Conservation (phyloP, 2,797 vertebrate species). For the Meda fulgida region DNA sequence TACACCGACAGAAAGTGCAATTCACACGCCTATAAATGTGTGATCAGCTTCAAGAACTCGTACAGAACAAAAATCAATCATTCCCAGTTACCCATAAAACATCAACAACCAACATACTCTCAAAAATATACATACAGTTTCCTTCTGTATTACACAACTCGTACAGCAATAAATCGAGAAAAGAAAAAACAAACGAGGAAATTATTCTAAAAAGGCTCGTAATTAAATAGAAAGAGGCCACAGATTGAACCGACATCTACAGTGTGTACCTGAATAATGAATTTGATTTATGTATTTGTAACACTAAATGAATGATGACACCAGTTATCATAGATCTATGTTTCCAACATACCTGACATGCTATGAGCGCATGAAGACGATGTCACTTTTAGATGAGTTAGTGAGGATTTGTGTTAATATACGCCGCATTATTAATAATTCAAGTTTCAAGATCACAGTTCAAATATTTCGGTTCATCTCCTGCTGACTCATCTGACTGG, state of each 20-base stretch:
- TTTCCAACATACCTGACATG: slow-evolving; percentile 19
- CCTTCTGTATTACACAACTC: neutral
- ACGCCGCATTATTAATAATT: neutral
- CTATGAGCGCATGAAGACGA: neutral
- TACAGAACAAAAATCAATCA: neutral
- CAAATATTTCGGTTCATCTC: neutral
- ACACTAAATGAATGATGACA: neutral
- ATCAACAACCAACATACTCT: neutral
- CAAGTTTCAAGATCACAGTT: slow-evolving; percentile 46
- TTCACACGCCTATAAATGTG: neutral
- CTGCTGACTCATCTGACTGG: neutral
- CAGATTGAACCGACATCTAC: neutral
- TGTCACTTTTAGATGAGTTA: neutral
- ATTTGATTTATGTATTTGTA: neutral
- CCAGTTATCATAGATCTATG: neutral
- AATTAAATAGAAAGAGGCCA: neutral
- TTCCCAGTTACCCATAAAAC: neutral
- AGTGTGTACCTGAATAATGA: neutral
- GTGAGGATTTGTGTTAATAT: neutral
- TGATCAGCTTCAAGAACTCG: neutral
- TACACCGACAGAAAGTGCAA: neutral
- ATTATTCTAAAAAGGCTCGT: neutral
- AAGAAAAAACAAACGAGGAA: neutral
- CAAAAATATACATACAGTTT: neutral
- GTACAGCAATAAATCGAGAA: neutral